A percentile compares a stretch with the other conserved stretches of the same genome.
Conservation (phyloP, 2,888 invertebrate species). For the Merodon equestris region DNA sequence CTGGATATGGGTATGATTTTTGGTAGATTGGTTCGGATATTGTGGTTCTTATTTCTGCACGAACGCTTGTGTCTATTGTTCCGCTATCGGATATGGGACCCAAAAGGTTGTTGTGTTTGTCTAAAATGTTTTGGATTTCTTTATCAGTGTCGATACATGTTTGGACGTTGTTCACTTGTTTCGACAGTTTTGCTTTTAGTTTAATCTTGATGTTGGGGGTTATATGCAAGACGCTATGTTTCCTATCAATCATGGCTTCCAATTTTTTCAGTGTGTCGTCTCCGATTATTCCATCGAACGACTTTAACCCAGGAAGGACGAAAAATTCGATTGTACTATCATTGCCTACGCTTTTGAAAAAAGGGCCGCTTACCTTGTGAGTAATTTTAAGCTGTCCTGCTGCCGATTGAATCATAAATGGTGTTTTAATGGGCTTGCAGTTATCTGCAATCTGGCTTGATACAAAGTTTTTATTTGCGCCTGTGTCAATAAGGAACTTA, state of each 20-base stretch:
- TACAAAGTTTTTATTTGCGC: conserved; percentile 8
- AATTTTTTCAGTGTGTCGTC: neutral
- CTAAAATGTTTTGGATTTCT: neutral
- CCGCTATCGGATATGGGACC: conserved; percentile 8
- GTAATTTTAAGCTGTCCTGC: conserved; percentile 16
- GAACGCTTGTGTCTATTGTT: conserved; percentile 4
- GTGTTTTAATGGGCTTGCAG: conserved; percentile 7
- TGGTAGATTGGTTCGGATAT: neutral
- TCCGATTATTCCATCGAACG: conserved; percentile 12
- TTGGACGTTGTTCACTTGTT: conserved; percentile 9
- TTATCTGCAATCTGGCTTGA: conserved; percentile 6
- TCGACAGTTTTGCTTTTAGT: conserved; percentile 10
- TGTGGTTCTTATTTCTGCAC: conserved; percentile 5
- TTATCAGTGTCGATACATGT: neutral
- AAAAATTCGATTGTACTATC: conserved; percentile 7
- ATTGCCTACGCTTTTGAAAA: conserved; percentile 9
- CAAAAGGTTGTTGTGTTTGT: conserved; percentile 5
- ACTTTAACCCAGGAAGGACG: conserved; percentile 13
- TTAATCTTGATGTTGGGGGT: neutral
- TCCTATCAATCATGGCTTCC: conserved; percentile 1
- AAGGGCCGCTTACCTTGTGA: neutral
- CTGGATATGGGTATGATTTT: conserved; percentile 50
- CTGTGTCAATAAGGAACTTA: conserved; percentile 14
- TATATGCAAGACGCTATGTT: neutral
- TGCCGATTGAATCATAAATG: conserved; percentile 26